These are phyloP conservation scores for Centropus bengalensis DNA, from an alignment of 2,113 vertebrate species.

Conservation along the genomic window DNA sequence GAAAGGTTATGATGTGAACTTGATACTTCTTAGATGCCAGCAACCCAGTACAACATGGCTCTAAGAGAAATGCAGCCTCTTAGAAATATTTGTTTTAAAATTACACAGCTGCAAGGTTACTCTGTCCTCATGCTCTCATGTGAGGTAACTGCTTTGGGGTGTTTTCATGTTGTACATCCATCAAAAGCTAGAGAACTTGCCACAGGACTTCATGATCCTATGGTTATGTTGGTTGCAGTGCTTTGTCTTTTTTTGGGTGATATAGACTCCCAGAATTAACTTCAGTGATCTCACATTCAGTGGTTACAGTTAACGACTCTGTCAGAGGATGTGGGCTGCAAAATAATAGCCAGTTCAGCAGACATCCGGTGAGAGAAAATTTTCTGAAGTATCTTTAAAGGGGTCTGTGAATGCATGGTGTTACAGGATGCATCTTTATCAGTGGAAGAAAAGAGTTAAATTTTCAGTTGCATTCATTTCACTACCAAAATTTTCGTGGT, in stretches of 20 bases:
- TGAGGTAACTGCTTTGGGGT: not conserved
- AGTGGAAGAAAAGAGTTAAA: not conserved
- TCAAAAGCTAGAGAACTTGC: not conserved
- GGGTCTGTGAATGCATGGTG: rapidly evolving
- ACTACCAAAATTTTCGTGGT: not conserved
- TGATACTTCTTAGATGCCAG: not conserved
- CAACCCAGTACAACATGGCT: not conserved
- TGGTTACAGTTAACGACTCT: not conserved
- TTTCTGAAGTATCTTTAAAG: not conserved
- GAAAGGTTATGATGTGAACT: not conserved
- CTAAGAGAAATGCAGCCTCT: not conserved
- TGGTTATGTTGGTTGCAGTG: not conserved
- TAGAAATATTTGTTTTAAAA: not conserved
- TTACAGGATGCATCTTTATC: not conserved
- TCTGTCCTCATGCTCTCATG: not conserved
- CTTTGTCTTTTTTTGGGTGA: not conserved
- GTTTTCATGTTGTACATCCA: not conserved
- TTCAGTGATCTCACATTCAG: not conserved
- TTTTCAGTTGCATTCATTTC: not conserved
- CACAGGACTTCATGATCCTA: not conserved
- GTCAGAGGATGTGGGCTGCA: not conserved
- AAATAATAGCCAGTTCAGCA: not conserved
- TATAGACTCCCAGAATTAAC: not conserved
- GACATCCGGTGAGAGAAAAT: not conserved
- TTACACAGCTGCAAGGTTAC: not conserved